A percentile compares a stretch with the other conserved stretches of the same genome.
phyloP scores from a whole-genome alignment of 2,888 invertebrate species.

The Amitus sp. region DNA sequence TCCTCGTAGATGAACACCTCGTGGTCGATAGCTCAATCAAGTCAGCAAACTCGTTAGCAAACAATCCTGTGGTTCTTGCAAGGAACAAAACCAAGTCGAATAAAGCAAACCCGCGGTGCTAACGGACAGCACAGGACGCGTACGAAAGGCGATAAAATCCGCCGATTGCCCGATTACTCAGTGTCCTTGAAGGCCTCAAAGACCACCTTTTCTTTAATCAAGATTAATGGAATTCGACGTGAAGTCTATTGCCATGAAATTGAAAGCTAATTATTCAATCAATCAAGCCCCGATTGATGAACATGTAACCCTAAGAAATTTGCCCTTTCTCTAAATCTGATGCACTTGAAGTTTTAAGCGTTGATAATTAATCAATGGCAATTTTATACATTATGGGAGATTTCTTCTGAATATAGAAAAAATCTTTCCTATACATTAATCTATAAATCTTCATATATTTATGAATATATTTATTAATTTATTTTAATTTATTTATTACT shows the following conservation, averaged over 20 bases:
- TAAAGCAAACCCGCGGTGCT: neutral
- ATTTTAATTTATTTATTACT: too few relatives aligned
- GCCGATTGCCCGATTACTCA: conserved; percentile 1
- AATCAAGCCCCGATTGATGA: conserved; percentile 46
- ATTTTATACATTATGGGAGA: too few relatives aligned
- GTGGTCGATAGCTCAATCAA: neutral
- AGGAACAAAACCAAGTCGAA: neutral
- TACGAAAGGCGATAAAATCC: conserved; percentile 2
- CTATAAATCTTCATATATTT: too few relatives aligned
- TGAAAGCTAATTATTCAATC: conserved; percentile 48
- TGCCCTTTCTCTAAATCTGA: too few relatives aligned
- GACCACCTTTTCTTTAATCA: conserved; percentile 6
- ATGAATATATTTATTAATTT: too few relatives aligned
- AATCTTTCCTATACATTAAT: too few relatives aligned
- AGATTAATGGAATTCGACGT: conserved; percentile 12
- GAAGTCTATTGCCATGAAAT: conserved; percentile 27
- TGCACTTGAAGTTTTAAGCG: too few relatives aligned
- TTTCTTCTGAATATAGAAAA: too few relatives aligned
- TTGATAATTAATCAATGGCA: too few relatives aligned
- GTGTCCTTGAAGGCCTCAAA: neutral
- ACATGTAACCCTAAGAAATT: too few relatives aligned
- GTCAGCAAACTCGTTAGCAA: neutral
- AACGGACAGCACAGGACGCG: neutral
- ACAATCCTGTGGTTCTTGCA: neutral
- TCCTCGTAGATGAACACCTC: neutral